Base-by-base conservation (phyloP, 1,140 invertebrate species). In the Theocolax elegans region DNA sequence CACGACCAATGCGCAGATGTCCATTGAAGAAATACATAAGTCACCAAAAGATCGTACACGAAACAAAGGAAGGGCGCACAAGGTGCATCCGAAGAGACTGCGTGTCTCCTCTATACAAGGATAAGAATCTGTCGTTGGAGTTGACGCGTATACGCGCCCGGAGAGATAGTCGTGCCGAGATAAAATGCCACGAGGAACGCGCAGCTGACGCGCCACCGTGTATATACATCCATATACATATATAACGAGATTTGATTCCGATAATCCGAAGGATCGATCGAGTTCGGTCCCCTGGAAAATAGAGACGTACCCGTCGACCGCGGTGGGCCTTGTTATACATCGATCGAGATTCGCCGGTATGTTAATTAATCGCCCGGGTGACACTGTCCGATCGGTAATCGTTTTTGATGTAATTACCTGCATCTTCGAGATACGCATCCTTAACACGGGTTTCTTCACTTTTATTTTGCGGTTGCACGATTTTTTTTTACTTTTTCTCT, bases 71-170 rank as follows among this genome's bases (percentile, higher is more conserved):
- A n/a, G n/a, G n/a, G n/a, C n/a, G n/a, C 75, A 35, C 31, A 35
- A 35, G 31, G 31, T 35, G 40, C 66, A 69, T 66, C 64, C 71
- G 58, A 67, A 76, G 77, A 83, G 82, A 81, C 82, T 73, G 77
- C 76, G 76, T 77, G 82, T 82, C 81, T 83, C 77, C 73, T 71
- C 51, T 35, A 56, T 67, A 71, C 25, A n/a, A n/a, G 67, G 81
- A 83, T 83, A 82, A 82, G 62, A 71, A 83, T 83, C 82, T 82
- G 80, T 82, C 81, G 80, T 62, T 10, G 35, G n/a, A 7, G 25
- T 15, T 74, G 76, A 78, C 77, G 73, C 67, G 71, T 71, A 72
- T 66, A 12, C n/a, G n/a, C n/a, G n/a, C n/a, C n/a, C n/a, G n/a
- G n/a, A n/a, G n/a, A n/a, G n/a, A n/a, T n/a, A n/a, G n/a, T n/a